phyloP scores from a whole-genome alignment of 2,888 invertebrate species.

The Lypha dubia region DNA sequence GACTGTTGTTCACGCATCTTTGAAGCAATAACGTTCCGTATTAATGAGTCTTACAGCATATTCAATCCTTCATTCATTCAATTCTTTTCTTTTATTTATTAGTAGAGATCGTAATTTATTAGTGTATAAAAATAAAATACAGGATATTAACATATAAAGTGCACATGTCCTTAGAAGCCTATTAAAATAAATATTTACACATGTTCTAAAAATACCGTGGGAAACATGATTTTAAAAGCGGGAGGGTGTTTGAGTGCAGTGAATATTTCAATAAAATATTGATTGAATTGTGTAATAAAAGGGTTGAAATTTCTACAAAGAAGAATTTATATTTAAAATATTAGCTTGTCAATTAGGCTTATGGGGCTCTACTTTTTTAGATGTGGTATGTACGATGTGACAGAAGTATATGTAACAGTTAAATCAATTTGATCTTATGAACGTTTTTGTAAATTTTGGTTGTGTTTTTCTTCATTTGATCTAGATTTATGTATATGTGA shows the following conservation, averaged over 20 bases:
- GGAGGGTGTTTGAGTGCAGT: constrained; percentile 33
- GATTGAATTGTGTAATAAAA: constrained; percentile 31
- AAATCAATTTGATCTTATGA: not conserved
- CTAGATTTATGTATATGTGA: no score
- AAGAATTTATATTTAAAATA: not conserved
- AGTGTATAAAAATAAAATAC: constrained; percentile 35
- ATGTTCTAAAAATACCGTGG: constrained; percentile 65
- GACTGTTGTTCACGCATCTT: not conserved
- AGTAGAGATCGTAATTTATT: constrained; percentile 40
- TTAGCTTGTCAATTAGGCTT: constrained; percentile 13
- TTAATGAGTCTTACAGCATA: constrained; percentile 53
- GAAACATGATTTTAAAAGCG: constrained; percentile 31
- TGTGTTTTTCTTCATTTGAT: no score
- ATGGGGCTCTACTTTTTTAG: not conserved
- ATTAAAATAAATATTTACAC: constrained; percentile 28
- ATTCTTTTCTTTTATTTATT: constrained; percentile 14
- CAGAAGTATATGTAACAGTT: not conserved
- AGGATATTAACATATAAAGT: constrained; percentile 64
- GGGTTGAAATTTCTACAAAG: constrained; percentile 63
- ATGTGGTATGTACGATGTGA: no score
- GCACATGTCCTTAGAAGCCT: constrained; percentile 37
- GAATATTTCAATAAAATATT: constrained; percentile 43
- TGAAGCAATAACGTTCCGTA: constrained; percentile 25
- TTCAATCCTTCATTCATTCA: not conserved
- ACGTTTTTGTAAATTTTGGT: no score